Evolutionary conservation across 2,113 vertebrate species (phyloP), one percentile per base, ranked within the genome.

Genomic region (Trachemys scripta): DNA sequence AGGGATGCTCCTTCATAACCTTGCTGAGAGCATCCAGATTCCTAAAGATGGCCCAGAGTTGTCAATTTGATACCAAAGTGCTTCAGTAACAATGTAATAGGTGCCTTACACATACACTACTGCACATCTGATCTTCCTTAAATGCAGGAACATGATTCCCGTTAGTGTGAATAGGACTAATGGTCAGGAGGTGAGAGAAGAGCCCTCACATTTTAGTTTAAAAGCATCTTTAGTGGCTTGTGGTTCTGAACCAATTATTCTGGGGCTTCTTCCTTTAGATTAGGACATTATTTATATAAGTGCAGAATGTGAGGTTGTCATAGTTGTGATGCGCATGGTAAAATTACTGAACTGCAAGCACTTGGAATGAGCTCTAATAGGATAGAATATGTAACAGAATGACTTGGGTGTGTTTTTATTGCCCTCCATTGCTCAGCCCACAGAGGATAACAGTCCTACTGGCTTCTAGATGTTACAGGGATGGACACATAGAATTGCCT

Each of bases 11-110:
- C 22, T 95, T 25, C 92, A 79, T 84, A 90, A 78, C 38, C 24
- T 91, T 91, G 89, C 80, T 4, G 54, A 45, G 57, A n/a, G 84
- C 86, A 91, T 80, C 75, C 92, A 80, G 80, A 65, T 45, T 50
- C 8, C 5, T 29, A 22, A 57, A 82, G 38, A 72, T 50, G 82
- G 31, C 85, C 59, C 85, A 1, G 1, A 80, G 45, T 22, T 25
- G 29, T 57, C n/a, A 72, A 62, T 9, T 10, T 8, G 75, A 78
- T 78, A 78, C 42, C 75, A 29, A 75, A 12, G 22, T 94, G 31
- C 47, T 42, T 93, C 87, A 51, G 42, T 42, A 83, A 50, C 14
- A 4, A 14, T 10, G 42, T 51, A 59, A 8, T 25, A 24, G 11
- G 2, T 82, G 38, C 19, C 56, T 79, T 72, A 90, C 50, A 1